Evolutionary conservation across 2,113 vertebrate genomes (phyloP).

Genomic region (Cricetomys ansorgei): DNA sequence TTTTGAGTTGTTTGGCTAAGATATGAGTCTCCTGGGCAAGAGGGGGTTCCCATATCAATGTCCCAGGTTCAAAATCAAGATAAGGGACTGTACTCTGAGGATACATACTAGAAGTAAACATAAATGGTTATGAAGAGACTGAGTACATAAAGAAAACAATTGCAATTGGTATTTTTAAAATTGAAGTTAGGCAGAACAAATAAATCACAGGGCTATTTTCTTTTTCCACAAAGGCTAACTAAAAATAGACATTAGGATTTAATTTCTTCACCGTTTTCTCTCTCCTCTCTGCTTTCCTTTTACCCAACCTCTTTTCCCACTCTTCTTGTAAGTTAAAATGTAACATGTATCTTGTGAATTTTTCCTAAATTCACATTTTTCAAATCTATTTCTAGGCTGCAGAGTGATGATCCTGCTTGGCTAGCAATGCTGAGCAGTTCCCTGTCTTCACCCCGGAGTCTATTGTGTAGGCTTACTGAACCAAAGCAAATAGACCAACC

Average conservation of each 20-base stretch:
- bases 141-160: not conserved
- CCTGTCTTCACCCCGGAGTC: constrained; percentile 41
- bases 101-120: not conserved
- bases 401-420: constrained; percentile 12
- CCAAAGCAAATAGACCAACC: constrained; percentile 30
- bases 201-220: not conserved
- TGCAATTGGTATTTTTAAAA: not conserved
- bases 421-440: not conserved
- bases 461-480: constrained; percentile 62
- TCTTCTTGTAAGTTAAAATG: not conserved
- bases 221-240: not conserved
- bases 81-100: not conserved
- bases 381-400: constrained; percentile 36
- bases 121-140: not conserved
- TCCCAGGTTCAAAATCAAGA: not conserved
- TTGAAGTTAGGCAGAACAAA: constrained; percentile 40
- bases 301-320: not conserved
- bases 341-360: not conserved
- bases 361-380: constrained; percentile 54
- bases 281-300: not conserved
- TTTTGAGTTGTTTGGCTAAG: not conserved
- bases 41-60: not conserved
- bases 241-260: not conserved
- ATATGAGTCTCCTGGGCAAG: not conserved
- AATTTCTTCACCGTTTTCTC: not conserved